Evolutionary conservation across 2,113 vertebrate genomes (phyloP), one percentile per base, ranked within the genome.

Genomic region (Gadus macrocephalus): DNA sequence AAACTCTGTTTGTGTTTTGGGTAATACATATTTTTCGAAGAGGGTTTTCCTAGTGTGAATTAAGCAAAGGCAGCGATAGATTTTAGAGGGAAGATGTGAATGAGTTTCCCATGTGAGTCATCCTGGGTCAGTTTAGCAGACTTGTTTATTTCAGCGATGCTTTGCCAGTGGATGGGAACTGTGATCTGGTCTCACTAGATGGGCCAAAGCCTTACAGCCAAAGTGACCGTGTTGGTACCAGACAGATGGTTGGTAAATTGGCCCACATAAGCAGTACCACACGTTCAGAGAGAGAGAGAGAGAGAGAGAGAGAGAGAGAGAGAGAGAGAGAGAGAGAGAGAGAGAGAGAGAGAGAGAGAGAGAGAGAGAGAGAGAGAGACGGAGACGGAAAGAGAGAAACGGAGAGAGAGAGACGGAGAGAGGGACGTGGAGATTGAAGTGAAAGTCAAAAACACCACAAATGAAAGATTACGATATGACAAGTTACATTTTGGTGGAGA

Each of bases 231-330:
- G 66, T 62, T 56, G 63, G 58, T 78, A 35, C 27, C 20, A 61
- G 62, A 72, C 77, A 80, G 79, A 83, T 76, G 75, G 81, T 78
- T 69, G 62, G 42, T 28, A 77, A 70, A 79, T 66, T 71, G 61
- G 67, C 74, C 67, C 16, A 19, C 53, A 64, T 42, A 67, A 35
- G 75, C 62, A 68, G 16, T 71, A 49, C 5, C 42, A 49, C 42
- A 49, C 42, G 42, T 49, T 49, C 19, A 77, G 62, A 28, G 35
- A 42, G 31, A 28, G 25, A 56, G 8, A 20, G 49, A 56, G 49
- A 28, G 22, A 53, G 38, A 64, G 55, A 67, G n/a, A 25, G 55
- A 49, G 67, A 60, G 14, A n/a, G 71, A 68, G n/a, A 19, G 61
- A 68, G 19, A 17, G 3, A 72, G 49, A 62, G 70, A 61, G 31